Evolutionary conservation across 2,888 invertebrate genomes (phyloP).

Genomic region (Margaritifera margaritifera): DNA sequence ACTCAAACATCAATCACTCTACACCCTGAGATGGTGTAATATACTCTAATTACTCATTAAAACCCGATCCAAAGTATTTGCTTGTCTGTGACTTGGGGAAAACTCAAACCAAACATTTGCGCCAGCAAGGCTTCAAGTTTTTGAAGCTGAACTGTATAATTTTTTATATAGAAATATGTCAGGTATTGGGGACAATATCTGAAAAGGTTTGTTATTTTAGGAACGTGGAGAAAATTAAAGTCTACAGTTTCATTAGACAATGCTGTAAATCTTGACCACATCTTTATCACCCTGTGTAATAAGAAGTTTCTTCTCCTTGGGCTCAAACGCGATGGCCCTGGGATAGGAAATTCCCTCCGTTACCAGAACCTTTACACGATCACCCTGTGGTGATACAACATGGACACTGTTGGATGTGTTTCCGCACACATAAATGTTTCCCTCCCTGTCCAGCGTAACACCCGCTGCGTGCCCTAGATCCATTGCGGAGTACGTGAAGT

Average conservation of each 20-base stretch:
- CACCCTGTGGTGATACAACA: constrained; percentile 37
- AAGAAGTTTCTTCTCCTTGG: constrained; percentile 40
- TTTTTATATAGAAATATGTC: too few relatives aligned
- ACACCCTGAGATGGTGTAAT: too few relatives aligned
- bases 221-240: too few relatives aligned
- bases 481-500: constrained; percentile 40
- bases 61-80: too few relatives aligned
- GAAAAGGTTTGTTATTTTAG: too few relatives aligned
- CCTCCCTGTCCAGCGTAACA: constrained; percentile 34
- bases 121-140: too few relatives aligned
- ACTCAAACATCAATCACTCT: too few relatives aligned
- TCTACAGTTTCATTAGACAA: constrained; percentile 6
- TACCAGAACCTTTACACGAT: constrained; percentile 38
- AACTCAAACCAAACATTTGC: too few relatives aligned
- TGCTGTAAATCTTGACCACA: constrained; percentile 39
- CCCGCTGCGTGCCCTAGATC: constrained; percentile 46
- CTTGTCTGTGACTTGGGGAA: too few relatives aligned
- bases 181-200: too few relatives aligned
- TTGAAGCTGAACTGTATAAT: too few relatives aligned
- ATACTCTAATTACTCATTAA: too few relatives aligned
- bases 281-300: constrained; percentile 49
- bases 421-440: constrained; percentile 44
- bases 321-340: constrained; percentile 42
- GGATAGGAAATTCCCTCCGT: constrained; percentile 43
- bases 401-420: constrained; percentile 44